Percentiles rank a stretch among this genome's conserved stretches.
Evolutionary conservation across 2,888 invertebrate species (phyloP).

Genomic region (Elmis aenea): DNA sequence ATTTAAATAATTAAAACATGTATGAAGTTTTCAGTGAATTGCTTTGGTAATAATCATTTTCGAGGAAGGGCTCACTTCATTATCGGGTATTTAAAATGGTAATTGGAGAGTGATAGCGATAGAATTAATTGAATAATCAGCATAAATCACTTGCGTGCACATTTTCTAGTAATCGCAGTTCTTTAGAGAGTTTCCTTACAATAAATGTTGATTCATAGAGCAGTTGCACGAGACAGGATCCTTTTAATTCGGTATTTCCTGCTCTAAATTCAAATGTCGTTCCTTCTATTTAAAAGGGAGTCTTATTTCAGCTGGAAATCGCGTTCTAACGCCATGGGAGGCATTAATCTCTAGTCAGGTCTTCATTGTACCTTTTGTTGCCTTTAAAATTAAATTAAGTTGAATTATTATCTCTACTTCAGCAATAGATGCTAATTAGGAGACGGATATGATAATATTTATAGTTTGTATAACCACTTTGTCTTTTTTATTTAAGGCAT

Average conservation of each 20-base stretch:
- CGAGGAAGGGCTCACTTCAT: too few species aligned
- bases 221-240: slow-evolving; percentile 11
- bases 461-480: too few species aligned
- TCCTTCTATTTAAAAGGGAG: slow-evolving; percentile 16
- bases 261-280: slow-evolving; percentile 19
- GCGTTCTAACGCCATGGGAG: slow-evolving; percentile 18
- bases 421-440: slow-evolving; percentile 14
- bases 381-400: slow-evolving; percentile 26
- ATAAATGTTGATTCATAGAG: slow-evolving; percentile 14
- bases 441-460: slow-evolving; percentile 6
- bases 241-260: slow-evolving; percentile 17
- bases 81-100: too few species aligned
- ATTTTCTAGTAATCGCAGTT: slow-evolving; percentile 4
- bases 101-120: too few species aligned
- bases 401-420: slow-evolving; percentile 19
- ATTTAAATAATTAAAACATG: too few species aligned
- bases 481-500: too few species aligned
- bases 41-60: too few species aligned
- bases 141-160: too few species aligned
- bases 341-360: slow-evolving; percentile 23
- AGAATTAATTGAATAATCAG: too few species aligned
- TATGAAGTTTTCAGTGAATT: too few species aligned
- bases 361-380: slow-evolving; percentile 27
- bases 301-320: slow-evolving; percentile 16
- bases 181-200: slow-evolving; percentile 7